Percentiles rank a stretch among this genome's conserved stretches.
Conservation (phyloP, 2,797 vertebrate species). For the Sebastes hubbsi region DNA sequence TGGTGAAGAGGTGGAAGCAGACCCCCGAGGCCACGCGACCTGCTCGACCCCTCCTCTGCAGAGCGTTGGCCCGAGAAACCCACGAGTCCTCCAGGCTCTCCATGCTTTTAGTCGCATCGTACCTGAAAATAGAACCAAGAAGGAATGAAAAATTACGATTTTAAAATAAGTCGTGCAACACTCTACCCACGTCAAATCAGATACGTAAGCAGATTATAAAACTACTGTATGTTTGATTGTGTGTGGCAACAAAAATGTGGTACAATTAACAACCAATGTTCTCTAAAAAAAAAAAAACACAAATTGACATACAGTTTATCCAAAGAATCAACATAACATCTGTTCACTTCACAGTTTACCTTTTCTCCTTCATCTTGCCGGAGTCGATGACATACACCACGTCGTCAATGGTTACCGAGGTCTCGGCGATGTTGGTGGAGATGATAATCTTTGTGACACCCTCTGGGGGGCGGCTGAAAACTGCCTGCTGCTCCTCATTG, state of each 20-base stretch:
- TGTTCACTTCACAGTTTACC: conserved; percentile 73
- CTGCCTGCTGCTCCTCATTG: conserved; percentile 96
- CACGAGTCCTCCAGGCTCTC: conserved; percentile 97
- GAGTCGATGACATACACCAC: conserved; percentile 97
- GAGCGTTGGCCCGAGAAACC: conserved; percentile 93
- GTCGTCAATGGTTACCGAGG: conserved; percentile 97
- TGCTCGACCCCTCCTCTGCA: conserved; percentile 94
- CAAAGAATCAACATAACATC: background rate
- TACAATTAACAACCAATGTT: background rate
- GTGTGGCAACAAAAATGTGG: background rate
- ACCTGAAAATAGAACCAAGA: conserved; percentile 74
- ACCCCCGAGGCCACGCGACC: conserved; percentile 95
- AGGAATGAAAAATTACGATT: background rate
- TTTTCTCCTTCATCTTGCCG: conserved; percentile 98
- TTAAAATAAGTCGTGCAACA: background rate
- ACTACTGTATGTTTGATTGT: background rate
- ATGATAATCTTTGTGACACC: conserved; percentile 97
- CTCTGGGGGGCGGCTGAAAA: conserved; percentile 89
- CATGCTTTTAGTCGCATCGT: conserved; percentile 96
- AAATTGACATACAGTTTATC: background rate
- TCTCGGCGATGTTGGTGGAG: conserved; percentile 99
- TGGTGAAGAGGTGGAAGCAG: conserved; percentile 97
- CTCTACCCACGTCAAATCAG: background rate
- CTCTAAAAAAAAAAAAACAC: background rate
- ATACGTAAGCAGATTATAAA: background rate